Conservation (phyloP, 2,113 vertebrate genomes). For the Notothenia rossii region DNA sequence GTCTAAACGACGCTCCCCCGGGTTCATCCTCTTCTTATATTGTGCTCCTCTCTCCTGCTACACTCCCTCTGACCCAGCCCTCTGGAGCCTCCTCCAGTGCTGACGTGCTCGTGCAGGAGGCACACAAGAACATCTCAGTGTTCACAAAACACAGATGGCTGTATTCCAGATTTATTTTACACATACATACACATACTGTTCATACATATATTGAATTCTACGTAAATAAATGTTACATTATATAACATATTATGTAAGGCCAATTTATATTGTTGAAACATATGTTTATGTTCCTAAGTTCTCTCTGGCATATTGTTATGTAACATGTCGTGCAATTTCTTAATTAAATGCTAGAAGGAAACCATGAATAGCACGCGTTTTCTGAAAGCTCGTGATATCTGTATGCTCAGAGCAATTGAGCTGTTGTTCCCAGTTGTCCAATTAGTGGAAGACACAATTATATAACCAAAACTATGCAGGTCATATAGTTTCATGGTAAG, state of each 20-base stretch:
- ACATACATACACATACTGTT: no score
- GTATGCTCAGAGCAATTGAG: slow-evolving; percentile 16
- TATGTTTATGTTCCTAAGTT: background rate
- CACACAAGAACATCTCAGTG: slow-evolving; percentile 27
- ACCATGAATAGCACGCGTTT: background rate
- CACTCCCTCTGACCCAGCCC: slow-evolving; percentile 60
- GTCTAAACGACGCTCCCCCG: slow-evolving; percentile 52
- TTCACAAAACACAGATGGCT: background rate
- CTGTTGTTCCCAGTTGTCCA: slow-evolving; percentile 22
- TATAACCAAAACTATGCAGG: slow-evolving; percentile 30
- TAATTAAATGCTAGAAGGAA: slow-evolving; percentile 13
- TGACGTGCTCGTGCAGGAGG: slow-evolving; percentile 69
- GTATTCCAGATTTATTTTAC: background rate
- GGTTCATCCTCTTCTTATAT: slow-evolving; percentile 65
- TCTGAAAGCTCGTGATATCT: background rate
- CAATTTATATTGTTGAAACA: background rate
- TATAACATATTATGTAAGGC: background rate
- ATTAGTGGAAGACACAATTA: slow-evolving; percentile 47
- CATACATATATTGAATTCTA: background rate
- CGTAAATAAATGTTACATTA: background rate
- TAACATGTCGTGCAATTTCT: background rate
- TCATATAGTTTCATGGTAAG: slow-evolving; percentile 36
- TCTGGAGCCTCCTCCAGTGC: slow-evolving; percentile 74
- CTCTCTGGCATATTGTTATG: background rate
- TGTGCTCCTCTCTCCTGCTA: slow-evolving; percentile 63